Percentiles rank a stretch among this genome's conserved stretches.
Evolutionary conservation across 2,797 vertebrate species (phyloP).

Genomic region (Lepus oiostolus): DNA sequence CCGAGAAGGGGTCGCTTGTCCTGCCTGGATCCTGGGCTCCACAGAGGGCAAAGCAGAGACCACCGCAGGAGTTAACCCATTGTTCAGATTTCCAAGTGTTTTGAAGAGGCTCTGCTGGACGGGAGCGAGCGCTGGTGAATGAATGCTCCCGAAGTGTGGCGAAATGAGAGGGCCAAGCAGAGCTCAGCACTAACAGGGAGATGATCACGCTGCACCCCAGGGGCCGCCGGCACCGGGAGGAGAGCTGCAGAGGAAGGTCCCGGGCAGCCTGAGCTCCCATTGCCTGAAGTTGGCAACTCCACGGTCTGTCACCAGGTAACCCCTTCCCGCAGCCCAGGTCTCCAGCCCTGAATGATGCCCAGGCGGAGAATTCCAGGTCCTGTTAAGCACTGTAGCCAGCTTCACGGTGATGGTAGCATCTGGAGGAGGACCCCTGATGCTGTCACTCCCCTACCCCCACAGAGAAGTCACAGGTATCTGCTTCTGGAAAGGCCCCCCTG

Average conservation of each 20-base stretch:
- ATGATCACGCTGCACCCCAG: not conserved
- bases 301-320: not conserved
- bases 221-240: not conserved
- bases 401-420: not conserved
- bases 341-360: accelerated
- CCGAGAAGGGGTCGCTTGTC: not conserved
- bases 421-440: accelerated
- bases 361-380: not conserved
- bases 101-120: not conserved
- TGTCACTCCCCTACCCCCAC: accelerated
- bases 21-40: not conserved
- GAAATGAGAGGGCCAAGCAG: not conserved
- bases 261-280: not conserved
- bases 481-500: not conserved
- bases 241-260: not conserved
- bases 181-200: not conserved
- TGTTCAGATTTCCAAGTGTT: not conserved
- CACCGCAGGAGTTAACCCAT: not conserved
- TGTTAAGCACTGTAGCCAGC: not conserved
- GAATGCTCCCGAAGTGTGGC: not conserved
- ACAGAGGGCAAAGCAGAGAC: not conserved
- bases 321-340: accelerated
- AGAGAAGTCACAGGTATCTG: not conserved
- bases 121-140: not conserved
- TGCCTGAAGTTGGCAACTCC: not conserved